These are phyloP conservation scores for Blastobasis lacticolella DNA, from an alignment of 2,888 invertebrate species.

Conservation along the genomic window DNA sequence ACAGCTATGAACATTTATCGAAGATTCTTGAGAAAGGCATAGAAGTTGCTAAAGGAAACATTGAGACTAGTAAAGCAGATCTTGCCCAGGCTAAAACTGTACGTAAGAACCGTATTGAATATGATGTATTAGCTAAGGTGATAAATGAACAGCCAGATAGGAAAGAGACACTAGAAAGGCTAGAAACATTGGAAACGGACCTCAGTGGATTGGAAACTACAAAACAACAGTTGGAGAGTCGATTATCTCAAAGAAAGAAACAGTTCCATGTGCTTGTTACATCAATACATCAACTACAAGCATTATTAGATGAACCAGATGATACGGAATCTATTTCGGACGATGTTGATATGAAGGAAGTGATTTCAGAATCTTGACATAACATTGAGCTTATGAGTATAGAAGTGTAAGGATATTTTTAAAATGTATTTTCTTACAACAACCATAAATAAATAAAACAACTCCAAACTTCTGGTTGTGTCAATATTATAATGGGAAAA, in stretches of 20 bases:
- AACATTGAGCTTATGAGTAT: too few relatives aligned
- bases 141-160: constrained; percentile 93
- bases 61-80: constrained; percentile 87
- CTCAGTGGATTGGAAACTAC: constrained; percentile 80
- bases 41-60: constrained; percentile 84
- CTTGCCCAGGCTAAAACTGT: constrained; percentile 88
- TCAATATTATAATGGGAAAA: too few relatives aligned
- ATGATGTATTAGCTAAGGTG: constrained; percentile 92
- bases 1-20: constrained; percentile 86
- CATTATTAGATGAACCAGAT: constrained; percentile 82
- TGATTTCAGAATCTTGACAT: constrained; percentile 18
- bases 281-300: constrained; percentile 89
- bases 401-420: too few relatives aligned
- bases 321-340: constrained; percentile 58
- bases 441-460: too few relatives aligned
- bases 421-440: too few relatives aligned
- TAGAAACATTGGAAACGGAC: constrained; percentile 82
- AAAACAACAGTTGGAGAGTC: constrained; percentile 81
- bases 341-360: constrained; percentile 59
- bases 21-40: constrained; percentile 86
- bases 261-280: constrained; percentile 92
- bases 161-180: constrained; percentile 81
- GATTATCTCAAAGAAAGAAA: constrained; percentile 87
- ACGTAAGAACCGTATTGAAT: constrained; percentile 92
- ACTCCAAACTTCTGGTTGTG: too few relatives aligned